Evolutionary conservation across 2,888 invertebrate species (phyloP), one percentile per base, ranked within the genome.

Genomic region (Apeira syringaria): DNA sequence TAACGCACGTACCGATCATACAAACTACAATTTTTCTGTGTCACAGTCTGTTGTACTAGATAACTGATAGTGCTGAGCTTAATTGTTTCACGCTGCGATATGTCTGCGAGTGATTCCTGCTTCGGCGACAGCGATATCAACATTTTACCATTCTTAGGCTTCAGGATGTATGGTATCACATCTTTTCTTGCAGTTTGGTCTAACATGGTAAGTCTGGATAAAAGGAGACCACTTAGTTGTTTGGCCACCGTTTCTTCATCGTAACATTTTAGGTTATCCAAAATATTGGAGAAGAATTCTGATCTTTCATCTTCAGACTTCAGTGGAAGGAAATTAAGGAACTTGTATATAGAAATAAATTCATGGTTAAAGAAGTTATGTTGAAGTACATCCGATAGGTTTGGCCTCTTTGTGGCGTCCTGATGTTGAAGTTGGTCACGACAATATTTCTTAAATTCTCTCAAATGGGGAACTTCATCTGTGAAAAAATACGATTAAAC

Each of bases 321-420:
- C 22, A 97, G 71, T 0, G 97, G 95, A 36, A 98, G 82, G 70
- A 96, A 95, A 59, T 93, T 93, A 0, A 98, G 86, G 80, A 97
- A 97, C 51, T 94, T 94, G 72, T 96, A 94, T 56, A 97, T 95
- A 11, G 92, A 88, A 47, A 97, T 94, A 72, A 97, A 97, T 64
- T 96, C 95, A 68, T 97, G 96, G 61, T 94, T 95, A 68, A 95
- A 97, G 78, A 96, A 95, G 29, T 92, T 92, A 79, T 97, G 95
- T 35, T 92, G 80, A 1, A 95, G 80, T 17, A 95, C 83, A 11
- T 92, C 90, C 4, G 92, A 91, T 18, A 97, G 84, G 49, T 91
- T 92, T 2, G 96, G 95, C 39, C 97, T 91, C 56, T 92, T 80
- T 22, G 85, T 76, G 5, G 94, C 91, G 59, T 94, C 93, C 36